Conservation (phyloP, 2,113 vertebrate species). For the Urocynchramus pylzowi region DNA sequence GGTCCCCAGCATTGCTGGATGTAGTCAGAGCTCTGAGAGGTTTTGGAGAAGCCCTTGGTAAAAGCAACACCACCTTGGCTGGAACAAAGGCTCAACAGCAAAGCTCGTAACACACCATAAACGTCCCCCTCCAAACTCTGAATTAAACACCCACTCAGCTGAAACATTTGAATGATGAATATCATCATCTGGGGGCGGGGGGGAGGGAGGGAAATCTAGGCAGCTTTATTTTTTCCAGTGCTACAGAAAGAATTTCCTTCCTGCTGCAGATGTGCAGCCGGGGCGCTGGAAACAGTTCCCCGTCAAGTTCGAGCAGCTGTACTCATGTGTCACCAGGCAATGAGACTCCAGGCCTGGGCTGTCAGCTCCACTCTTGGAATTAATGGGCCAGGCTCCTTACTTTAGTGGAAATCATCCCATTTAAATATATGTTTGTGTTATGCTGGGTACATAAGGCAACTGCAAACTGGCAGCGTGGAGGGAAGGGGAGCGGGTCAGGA, state of each 20-base stretch:
- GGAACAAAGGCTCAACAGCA: neutral
- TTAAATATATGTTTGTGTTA: slow-evolving; percentile 9
- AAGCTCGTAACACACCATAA: neutral
- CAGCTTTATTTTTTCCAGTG: slow-evolving; percentile 32
- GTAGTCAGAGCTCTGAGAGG: neutral
- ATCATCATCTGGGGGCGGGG: neutral
- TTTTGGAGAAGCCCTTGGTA: neutral
- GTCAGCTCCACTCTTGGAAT: slow-evolving; percentile 43
- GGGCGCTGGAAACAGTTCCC: slow-evolving; percentile 53
- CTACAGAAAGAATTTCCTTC: slow-evolving; percentile 63
- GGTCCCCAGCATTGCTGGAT: neutral
- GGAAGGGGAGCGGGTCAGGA: neutral
- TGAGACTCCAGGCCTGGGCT: slow-evolving; percentile 24
- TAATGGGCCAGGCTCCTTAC: slow-evolving; percentile 30
- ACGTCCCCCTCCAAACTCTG: neutral
- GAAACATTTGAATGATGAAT: neutral
- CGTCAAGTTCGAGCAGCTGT: slow-evolving; percentile 35
- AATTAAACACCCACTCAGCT: slow-evolving; percentile 56
- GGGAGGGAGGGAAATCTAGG: neutral
- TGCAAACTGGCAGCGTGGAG: neutral
- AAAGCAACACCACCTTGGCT: neutral
- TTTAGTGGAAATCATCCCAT: slow-evolving; percentile 19
- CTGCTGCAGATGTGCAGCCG: slow-evolving; percentile 60
- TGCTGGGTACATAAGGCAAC: neutral
- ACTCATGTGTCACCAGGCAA: slow-evolving; percentile 43